A percentile compares a stretch with the other conserved stretches of the same genome.
phyloP scores from a whole-genome alignment of 1,140 invertebrate species.

The Lutraria rhynchaena region DNA sequence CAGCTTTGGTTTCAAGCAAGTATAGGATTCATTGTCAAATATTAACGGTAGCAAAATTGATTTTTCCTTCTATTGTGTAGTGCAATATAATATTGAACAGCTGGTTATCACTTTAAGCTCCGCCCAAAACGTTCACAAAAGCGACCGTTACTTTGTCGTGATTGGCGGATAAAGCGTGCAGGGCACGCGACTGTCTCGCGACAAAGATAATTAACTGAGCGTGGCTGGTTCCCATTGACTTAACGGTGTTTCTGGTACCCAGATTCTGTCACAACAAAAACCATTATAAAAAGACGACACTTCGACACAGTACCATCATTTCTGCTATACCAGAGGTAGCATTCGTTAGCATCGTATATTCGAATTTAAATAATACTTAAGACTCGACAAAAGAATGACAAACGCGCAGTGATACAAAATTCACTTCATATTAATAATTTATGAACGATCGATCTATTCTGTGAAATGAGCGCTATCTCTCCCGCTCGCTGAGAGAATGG shows the following conservation, averaged over 20 bases:
- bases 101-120: slow-evolving; percentile 41
- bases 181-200: slow-evolving; percentile 56
- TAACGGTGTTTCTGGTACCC: slow-evolving; percentile 23
- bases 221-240: slow-evolving; percentile 37
- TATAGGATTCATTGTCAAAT: too few relatives aligned
- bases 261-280: slow-evolving; percentile 1
- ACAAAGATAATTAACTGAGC: slow-evolving; percentile 34
- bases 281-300: slow-evolving; percentile 54
- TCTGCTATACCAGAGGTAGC: too few relatives aligned
- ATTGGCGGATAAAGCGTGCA: slow-evolving; percentile 50
- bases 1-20: too few relatives aligned
- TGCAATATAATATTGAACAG: slow-evolving; percentile 21
- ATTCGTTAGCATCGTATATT: too few relatives aligned
- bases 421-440: neutral
- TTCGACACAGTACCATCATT: neutral
- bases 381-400: too few relatives aligned
- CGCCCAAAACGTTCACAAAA: slow-evolving; percentile 36
- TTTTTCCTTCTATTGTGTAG: too few relatives aligned
- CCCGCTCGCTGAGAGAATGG: neutral
- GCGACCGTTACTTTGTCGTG: neutral
- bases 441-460: neutral
- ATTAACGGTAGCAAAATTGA: too few relatives aligned
- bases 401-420: too few relatives aligned
- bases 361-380: too few relatives aligned
- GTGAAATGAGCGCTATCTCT: neutral